phyloP scores from a whole-genome alignment of 2,113 vertebrate species.

The Cairina moschata region DNA sequence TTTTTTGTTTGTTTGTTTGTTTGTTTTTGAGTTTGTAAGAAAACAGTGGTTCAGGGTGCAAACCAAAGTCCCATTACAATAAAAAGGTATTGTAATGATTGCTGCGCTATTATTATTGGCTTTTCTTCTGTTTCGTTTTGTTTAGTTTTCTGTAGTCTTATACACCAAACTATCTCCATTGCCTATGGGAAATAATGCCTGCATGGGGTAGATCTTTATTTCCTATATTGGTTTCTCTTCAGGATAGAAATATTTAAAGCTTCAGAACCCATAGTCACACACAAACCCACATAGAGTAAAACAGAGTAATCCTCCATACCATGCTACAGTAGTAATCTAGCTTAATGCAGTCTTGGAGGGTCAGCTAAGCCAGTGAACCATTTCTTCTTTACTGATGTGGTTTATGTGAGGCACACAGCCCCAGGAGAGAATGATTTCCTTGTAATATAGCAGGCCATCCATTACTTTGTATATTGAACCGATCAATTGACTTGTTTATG shows the following conservation, averaged over 20 bases:
- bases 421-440: slow-evolving; percentile 33
- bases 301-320: not conserved
- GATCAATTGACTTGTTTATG: slow-evolving; percentile 67
- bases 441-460: slow-evolving; percentile 36
- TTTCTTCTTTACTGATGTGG: slow-evolving; percentile 45
- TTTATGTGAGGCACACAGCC: slow-evolving; percentile 39
- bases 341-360: slow-evolving; percentile 22
- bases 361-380: slow-evolving; percentile 35
- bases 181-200: not conserved
- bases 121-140: not conserved
- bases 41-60: not conserved
- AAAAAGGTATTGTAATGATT: not conserved
- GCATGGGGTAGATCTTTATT: not conserved
- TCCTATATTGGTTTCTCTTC: not conserved
- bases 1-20: not conserved
- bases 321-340: slow-evolving; percentile 29
- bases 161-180: not conserved
- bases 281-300: not conserved
- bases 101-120: not conserved
- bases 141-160: not conserved
- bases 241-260: not conserved
- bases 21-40: not conserved
- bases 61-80: not conserved
- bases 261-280: not conserved
- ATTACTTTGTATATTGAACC: slow-evolving; percentile 55